Conservation (phyloP, 2,113 vertebrate genomes). For the Mirounga angustirostris region DNA sequence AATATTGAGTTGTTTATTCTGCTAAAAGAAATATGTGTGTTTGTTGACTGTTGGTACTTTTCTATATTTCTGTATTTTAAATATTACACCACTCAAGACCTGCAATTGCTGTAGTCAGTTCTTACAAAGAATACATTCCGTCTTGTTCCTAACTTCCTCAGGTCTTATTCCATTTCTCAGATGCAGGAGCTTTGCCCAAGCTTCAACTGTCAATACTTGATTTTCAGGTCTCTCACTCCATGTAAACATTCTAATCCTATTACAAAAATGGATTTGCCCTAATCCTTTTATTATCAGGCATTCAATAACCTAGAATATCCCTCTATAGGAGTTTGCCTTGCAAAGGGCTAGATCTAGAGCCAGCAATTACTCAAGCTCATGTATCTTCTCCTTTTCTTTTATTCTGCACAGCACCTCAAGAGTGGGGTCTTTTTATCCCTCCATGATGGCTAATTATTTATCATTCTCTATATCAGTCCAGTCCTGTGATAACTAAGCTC, state of each 20-base stretch:
- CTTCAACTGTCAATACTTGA: not conserved
- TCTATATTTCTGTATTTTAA: not conserved
- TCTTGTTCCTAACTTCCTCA: not conserved
- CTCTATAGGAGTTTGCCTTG: not conserved
- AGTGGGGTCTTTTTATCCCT: not conserved
- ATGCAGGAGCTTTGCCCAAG: not conserved
- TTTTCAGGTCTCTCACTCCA: conserved; percentile 4
- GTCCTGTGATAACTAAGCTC: not conserved
- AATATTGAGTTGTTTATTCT: not conserved
- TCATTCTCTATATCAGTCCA: not conserved
- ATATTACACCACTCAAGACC: not conserved
- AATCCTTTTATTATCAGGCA: conserved; percentile 46
- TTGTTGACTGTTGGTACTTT: not conserved
- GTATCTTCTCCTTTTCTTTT: not conserved
- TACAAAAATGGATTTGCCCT: conserved; percentile 61
- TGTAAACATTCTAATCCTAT: conserved; percentile 61
- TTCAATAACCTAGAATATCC: conserved; percentile 25
- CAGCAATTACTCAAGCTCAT: not conserved
- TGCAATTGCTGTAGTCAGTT: not conserved
- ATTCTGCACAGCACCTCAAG: not conserved
- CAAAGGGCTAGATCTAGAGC: not conserved
- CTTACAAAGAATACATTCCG: not conserved
- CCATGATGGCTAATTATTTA: not conserved
- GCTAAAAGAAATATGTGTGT: not conserved
- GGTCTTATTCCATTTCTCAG: not conserved